phyloP scores from a whole-genome alignment of 2,113 vertebrate species.

The Microtus montanus region DNA sequence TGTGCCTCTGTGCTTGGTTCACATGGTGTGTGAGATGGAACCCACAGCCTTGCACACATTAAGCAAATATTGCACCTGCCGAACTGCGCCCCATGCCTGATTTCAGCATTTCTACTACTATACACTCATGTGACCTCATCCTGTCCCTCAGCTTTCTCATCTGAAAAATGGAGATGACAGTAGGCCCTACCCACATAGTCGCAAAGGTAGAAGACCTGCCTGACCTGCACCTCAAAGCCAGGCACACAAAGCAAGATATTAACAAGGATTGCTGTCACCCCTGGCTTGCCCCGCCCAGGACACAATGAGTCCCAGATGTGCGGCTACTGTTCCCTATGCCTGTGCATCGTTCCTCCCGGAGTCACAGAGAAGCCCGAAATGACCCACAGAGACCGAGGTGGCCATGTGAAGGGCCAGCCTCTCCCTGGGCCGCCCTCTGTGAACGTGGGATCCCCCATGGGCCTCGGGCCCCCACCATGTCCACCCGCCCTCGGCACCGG shows the following conservation, averaged over 20 bases:
- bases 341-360: no score
- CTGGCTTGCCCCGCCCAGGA: background rate
- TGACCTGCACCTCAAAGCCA: background rate
- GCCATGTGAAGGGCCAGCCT: background rate
- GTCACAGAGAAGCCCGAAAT: background rate
- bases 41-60: background rate
- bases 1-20: background rate
- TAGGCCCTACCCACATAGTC: background rate
- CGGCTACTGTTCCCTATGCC: background rate
- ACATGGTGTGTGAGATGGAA: background rate
- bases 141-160: conserved; percentile 1
- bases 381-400: background rate
- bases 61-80: background rate
- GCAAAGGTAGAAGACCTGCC: background rate
- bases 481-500: rapidly evolving
- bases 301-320: background rate
- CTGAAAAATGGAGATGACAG: background rate
- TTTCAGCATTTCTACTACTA: background rate
- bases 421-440: background rate
- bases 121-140: background rate
- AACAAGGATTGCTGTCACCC: background rate
- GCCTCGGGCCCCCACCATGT: rapidly evolving
- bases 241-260: background rate
- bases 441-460: background rate
- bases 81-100: background rate